Conservation (phyloP, 2,797 vertebrate genomes). For the Acanthiza pusilla region DNA sequence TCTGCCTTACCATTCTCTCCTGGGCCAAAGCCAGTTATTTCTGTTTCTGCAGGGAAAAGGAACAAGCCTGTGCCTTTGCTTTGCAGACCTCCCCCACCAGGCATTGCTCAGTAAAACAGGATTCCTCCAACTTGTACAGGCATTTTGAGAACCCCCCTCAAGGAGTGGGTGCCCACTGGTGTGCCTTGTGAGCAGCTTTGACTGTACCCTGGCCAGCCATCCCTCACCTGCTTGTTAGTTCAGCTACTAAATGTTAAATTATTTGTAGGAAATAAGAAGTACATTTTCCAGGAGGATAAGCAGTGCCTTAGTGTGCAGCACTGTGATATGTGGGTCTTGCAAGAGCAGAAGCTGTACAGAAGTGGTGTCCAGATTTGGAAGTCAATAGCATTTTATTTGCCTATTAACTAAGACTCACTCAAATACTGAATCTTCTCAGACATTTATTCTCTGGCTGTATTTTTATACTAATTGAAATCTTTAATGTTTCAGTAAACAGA, state of each 20-base stretch:
- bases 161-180: not conserved
- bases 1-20: not conserved
- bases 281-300: not conserved
- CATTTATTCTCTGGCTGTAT: not conserved
- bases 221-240: not conserved
- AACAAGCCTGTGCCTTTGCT: not conserved
- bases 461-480: slow-evolving; percentile 45
- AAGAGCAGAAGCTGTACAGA: not conserved
- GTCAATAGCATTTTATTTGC: not conserved
- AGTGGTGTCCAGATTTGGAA: not conserved
- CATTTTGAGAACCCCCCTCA: fast-evolving
- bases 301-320: not conserved
- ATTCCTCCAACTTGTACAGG: not conserved
- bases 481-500: slow-evolving; percentile 6
- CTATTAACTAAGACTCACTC: slow-evolving; percentile 15
- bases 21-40: not conserved
- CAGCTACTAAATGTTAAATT: slow-evolving; percentile 23
- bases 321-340: not conserved
- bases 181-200: not conserved
- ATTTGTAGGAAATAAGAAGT: not conserved
- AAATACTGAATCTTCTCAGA: not conserved
- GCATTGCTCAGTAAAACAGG: not conserved
- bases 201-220: fast-evolving
- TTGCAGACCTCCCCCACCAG: not conserved
- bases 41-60: not conserved